Evolutionary conservation across 1,140 invertebrate genomes (phyloP), one percentile per base, ranked within the genome.

Genomic region (Radopholus similis): DNA sequence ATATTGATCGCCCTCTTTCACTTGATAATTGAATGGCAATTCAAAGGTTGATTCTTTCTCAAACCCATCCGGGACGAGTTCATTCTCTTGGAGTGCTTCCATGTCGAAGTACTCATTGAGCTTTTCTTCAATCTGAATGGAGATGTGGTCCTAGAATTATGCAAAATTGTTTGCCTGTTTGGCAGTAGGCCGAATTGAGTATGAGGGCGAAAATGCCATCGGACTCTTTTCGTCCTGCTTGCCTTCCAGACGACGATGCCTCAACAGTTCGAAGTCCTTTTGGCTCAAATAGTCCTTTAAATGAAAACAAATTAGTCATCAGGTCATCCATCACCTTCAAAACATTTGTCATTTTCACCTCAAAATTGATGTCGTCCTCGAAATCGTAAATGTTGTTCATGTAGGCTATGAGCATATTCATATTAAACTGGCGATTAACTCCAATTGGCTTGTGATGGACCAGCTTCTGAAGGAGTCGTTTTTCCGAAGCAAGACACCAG

Each of bases 291-390:
- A 62, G n/a, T 62, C 59, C 59, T 62, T n/a, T 2, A 8, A 60
- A 38, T 30, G 23, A n/a, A 21, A 37, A 44, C n/a, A n/a, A n/a
- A n/a, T n/a, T 40, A 8, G 4, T 38, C 5, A 37, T 4, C 21
- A 32, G 18, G 15, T 58, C 18, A 21, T 21, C 6, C 28, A 44
- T 15, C 23, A 51, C 15, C 42, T 13, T n/a, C n/a, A n/a, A n/a
- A n/a, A n/a, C n/a, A n/a, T n/a, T n/a, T n/a, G n/a, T n/a, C n/a
- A n/a, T n/a, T n/a, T n/a, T n/a, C 21, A 62, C 59, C 18, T 62
- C 59, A 49, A 62, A 62, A 30, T 62, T 62, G 4, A 62, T 62
- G 18, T 62, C 59, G 9, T 62, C 59, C 30, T 62, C 59, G 34
- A 26, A 62, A 28, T 62, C 59, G 30, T 42, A 62, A 62, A 62